Evolutionary conservation across 2,888 invertebrate species (phyloP), one percentile per base, ranked within the genome.

Genomic region (Periphyllus acericola): DNA sequence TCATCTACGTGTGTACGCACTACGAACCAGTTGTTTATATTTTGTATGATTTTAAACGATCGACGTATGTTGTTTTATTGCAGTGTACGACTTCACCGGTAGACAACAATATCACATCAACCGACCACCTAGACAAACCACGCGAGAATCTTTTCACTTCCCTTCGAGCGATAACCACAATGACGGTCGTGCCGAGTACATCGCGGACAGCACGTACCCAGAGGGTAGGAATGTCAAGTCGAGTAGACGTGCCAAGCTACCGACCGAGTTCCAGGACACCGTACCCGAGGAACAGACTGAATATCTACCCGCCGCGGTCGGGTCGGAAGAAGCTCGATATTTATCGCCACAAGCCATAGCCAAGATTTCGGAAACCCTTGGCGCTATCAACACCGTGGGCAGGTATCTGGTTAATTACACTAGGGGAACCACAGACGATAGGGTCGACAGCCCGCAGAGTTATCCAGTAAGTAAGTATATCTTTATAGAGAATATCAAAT

Each of bases 321-420:
- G 84, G 46, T 29, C 80, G 68, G 86, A 89, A 74, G 86, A 89
- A 85, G 89, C 88, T 21, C 80, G 90, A 46, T 90, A 90, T 40
- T 89, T 91, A n/a, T 90, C 90, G 9, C 90, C 90, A 3, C 90
- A 91, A 74, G 90, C 90, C 72, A 89, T 94, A 88, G 91, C 92
- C 83, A 93, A 92, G 83, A 93, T 94, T 89, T 93, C 93, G 1
- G 94, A 94, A 91, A 94, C 94, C 1, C 91, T 94, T 8, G 96
- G 96, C 60, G 97, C 97, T 6, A 93, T 97, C 29, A 97, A 97
- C 90, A 96, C 96, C 2, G 95, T 97, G 0, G 97, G 97, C 0
- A 94, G 95, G 91, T 96, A 96, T 91, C 93, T 97, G 90, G 96
- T 97, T 0, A 96, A 96, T 90, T 96, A 96, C 93, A 96, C 95